Percentiles rank a stretch among this genome's conserved stretches.
These are phyloP conservation scores for Lepus europaeus DNA, from an alignment of 2,113 vertebrate genomes.

Conservation along the genomic window DNA sequence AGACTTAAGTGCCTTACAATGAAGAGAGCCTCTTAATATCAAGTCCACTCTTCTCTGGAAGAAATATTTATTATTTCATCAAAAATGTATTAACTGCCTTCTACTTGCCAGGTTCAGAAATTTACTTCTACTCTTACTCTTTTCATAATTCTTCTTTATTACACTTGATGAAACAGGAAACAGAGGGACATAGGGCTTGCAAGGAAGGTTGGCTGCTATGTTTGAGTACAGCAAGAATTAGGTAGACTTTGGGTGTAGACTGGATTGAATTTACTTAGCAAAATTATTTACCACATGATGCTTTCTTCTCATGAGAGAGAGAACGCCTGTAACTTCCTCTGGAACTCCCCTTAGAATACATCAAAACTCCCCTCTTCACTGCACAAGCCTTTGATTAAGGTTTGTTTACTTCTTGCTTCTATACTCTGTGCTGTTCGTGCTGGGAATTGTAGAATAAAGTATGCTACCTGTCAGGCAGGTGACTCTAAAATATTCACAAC, in stretches of 20 bases:
- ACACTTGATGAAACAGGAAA: neutral
- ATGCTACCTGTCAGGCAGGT: neutral
- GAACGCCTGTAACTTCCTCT: conserved; percentile 72
- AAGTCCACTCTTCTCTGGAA: neutral
- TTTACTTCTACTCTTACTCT: neutral
- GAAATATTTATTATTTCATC: neutral
- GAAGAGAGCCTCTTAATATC: neutral
- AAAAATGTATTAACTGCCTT: neutral
- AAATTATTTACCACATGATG: conserved; percentile 52
- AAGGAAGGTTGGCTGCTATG: neutral
- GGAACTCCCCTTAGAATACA: conserved; percentile 74
- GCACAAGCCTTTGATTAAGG: conserved; percentile 43
- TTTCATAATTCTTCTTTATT: neutral
- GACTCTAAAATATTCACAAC: neutral
- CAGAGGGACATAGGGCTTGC: neutral
- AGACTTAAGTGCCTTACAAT: neutral
- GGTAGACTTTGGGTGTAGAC: neutral
- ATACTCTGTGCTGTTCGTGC: neutral
- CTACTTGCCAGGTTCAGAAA: neutral
- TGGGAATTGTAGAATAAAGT: neutral
- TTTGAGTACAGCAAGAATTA: neutral
- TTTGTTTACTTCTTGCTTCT: conserved; percentile 22
- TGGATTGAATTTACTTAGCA: conserved; percentile 43
- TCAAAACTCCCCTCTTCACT: conserved; percentile 67
- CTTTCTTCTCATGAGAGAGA: conserved; percentile 60